Conservation (phyloP, 2,113 vertebrate species). For the Sinocyclocheilus anshuiensis region DNA sequence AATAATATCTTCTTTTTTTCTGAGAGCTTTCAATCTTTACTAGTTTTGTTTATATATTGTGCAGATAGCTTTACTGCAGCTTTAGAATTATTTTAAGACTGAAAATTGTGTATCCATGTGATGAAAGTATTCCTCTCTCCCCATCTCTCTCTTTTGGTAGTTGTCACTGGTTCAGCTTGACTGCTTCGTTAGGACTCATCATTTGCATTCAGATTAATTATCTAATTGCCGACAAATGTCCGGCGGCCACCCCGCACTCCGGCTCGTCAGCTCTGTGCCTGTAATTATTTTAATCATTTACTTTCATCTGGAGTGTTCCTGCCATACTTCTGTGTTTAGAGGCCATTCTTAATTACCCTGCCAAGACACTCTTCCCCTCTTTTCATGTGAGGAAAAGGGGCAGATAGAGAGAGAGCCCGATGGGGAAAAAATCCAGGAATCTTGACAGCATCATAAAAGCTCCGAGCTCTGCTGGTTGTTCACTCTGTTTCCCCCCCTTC, state of each 20-base stretch:
- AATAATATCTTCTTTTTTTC: neutral
- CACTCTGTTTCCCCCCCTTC: slow-evolving; percentile 57
- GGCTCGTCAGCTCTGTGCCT: slow-evolving; percentile 98
- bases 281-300: slow-evolving; percentile 99
- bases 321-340: slow-evolving; percentile 95
- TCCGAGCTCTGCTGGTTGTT: slow-evolving; percentile 69
- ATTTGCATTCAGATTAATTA: slow-evolving; percentile 99
- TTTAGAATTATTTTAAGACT: neutral
- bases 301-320: slow-evolving; percentile 99
- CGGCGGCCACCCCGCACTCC: slow-evolving; percentile 96
- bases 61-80: neutral
- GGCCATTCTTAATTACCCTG: slow-evolving; percentile 97
- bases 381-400: slow-evolving; percentile 64
- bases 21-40: neutral
- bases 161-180: slow-evolving; percentile 91
- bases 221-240: slow-evolving; percentile 99
- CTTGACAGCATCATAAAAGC: slow-evolving; percentile 76
- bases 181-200: slow-evolving; percentile 99
- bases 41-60: neutral
- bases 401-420: slow-evolving; percentile 55
- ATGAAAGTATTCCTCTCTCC: slow-evolving; percentile 31
- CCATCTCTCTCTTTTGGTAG: slow-evolving; percentile 65
- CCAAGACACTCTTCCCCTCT: slow-evolving; percentile 77
- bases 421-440: slow-evolving; percentile 75
- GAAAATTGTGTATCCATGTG: neutral